Percentiles rank a stretch among this genome's conserved stretches.
Conservation (phyloP, 2,113 vertebrate species). For the Myocastor coypus region DNA sequence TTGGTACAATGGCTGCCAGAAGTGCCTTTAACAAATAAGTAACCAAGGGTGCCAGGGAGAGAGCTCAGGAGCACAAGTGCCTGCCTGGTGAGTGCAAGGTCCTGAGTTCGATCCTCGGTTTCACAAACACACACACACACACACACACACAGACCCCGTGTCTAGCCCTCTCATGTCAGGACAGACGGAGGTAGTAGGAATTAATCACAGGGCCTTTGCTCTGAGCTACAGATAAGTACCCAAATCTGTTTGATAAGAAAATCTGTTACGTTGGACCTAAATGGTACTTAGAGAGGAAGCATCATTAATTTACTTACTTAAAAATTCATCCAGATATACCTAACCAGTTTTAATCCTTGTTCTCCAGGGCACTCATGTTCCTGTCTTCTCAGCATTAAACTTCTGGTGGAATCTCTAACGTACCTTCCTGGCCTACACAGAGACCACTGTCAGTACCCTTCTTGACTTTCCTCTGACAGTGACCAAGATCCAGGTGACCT, state of each 20-base stretch:
- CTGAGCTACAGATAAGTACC: not conserved
- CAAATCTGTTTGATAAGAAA: not conserved
- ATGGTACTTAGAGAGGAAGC: not conserved
- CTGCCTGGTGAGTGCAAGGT: too few species aligned
- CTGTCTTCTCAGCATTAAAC: not conserved
- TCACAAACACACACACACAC: too few species aligned
- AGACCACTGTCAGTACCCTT: not conserved
- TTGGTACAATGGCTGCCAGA: not conserved
- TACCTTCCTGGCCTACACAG: not conserved
- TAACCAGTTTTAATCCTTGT: conserved; percentile 28
- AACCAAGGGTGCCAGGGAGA: too few species aligned
- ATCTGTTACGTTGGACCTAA: not conserved
- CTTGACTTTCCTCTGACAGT: not conserved
- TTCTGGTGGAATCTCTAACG: not conserved
- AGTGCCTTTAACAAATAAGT: conserved; percentile 9
- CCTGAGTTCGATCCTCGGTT: too few species aligned
- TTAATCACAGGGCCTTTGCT: too few species aligned
- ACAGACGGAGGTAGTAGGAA: too few species aligned
- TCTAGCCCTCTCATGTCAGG: too few species aligned
- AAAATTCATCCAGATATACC: not conserved
- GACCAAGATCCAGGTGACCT: not conserved
- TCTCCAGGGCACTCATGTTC: not conserved
- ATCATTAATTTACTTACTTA: conserved; percentile 5
- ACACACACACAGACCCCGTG: too few species aligned
- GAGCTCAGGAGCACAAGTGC: too few species aligned